Percentiles rank a stretch among this genome's conserved stretches.
Evolutionary conservation across 2,888 invertebrate genomes (phyloP).

Genomic region (Eristalis tenax): DNA sequence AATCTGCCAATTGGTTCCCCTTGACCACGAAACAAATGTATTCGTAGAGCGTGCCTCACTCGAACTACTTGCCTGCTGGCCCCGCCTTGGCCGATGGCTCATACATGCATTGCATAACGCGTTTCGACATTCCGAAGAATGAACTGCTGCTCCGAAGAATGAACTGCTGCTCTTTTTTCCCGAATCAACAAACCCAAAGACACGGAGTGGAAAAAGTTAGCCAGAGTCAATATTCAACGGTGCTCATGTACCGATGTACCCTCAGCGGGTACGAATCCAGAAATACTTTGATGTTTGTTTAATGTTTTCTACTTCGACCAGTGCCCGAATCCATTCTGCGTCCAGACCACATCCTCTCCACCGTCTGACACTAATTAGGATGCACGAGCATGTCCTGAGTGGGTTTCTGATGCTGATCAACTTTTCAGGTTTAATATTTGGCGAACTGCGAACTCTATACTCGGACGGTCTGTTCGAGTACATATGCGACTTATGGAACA

Average conservation of each 20-base stretch:
- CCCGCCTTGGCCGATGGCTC: too few species aligned
- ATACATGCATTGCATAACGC: too few species aligned
- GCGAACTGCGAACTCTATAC: slow-evolving; percentile 96
- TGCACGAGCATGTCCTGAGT: not conserved
- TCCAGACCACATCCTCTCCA: not conserved
- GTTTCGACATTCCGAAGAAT: too few species aligned
- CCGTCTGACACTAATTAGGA: slow-evolving; percentile 7
- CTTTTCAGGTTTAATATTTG: slow-evolving; percentile 92
- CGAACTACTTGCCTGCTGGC: too few species aligned
- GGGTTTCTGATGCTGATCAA: slow-evolving; percentile 5
- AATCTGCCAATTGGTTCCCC: too few species aligned
- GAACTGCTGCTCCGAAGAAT: too few species aligned
- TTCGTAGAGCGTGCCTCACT: too few species aligned
- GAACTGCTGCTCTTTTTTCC: too few species aligned
- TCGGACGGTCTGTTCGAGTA: slow-evolving; percentile 95
- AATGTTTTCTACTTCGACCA: not conserved
- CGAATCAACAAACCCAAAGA: not conserved
- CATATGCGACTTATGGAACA: slow-evolving; percentile 97
- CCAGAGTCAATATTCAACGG: not conserved
- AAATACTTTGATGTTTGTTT: not conserved
- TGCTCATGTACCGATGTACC: too few species aligned
- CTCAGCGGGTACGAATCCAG: not conserved
- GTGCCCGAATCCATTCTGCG: not conserved
- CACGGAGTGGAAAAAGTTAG: not conserved
- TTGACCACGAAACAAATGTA: too few species aligned